Percentiles rank a stretch among this genome's conserved stretches.
Conservation (phyloP, 2,113 vertebrate species). For the Datnioides undecimradiatus region DNA sequence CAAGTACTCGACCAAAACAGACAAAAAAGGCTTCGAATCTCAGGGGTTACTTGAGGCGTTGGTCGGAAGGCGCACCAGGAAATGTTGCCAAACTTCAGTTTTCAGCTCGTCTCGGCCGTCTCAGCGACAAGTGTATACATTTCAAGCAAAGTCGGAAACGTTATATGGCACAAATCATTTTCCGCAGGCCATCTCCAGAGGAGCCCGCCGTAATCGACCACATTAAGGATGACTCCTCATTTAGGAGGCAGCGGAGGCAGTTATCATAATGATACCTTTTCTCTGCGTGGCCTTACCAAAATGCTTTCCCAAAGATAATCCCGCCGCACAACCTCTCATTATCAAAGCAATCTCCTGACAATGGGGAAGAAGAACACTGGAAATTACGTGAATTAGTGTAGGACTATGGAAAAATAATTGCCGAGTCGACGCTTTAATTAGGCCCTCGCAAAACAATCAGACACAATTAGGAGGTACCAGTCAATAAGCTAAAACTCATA, state of each 20-base stretch:
- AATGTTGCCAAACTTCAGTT: not conserved
- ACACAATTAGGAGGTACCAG: slow-evolving; percentile 71
- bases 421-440: slow-evolving; percentile 73
- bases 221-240: slow-evolving; percentile 65
- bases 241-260: slow-evolving; percentile 50
- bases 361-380: slow-evolving; percentile 50
- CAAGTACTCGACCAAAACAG: not conserved
- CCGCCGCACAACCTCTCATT: slow-evolving; percentile 65
- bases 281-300: slow-evolving; percentile 57
- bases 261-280: slow-evolving; percentile 74
- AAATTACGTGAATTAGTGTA: slow-evolving; percentile 73
- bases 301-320: slow-evolving; percentile 66
- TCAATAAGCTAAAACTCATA: slow-evolving; percentile 68
- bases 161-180: slow-evolving; percentile 41
- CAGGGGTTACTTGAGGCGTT: not conserved
- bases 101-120: slow-evolving; percentile 14
- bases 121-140: slow-evolving; percentile 31
- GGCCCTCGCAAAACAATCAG: slow-evolving; percentile 77
- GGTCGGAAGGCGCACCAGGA: too few relatives aligned
- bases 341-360: slow-evolving; percentile 71
- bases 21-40: not conserved
- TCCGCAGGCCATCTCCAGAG: slow-evolving; percentile 37
- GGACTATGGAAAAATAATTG: slow-evolving; percentile 71
- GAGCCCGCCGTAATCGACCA: slow-evolving; percentile 35
- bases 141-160: slow-evolving; percentile 36